Percentiles rank a stretch among this genome's conserved stretches.
Conservation (phyloP, 2,113 vertebrate species). For the Takifugu flavidus region DNA sequence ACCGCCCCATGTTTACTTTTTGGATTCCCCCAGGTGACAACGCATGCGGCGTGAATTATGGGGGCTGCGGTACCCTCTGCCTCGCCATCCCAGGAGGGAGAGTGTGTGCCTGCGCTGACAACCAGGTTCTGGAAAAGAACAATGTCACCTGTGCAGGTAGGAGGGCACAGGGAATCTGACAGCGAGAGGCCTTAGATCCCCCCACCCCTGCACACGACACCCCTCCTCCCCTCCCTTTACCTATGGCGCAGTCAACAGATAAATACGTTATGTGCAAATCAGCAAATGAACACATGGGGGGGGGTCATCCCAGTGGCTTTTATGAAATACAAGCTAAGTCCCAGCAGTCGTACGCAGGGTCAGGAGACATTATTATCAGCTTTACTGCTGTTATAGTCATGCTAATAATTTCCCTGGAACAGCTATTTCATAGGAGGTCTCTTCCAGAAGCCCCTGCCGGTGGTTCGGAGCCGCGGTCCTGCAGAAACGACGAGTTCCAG, state of each 20-base stretch:
- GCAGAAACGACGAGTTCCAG: slow-evolving; percentile 87
- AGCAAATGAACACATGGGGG: slow-evolving; percentile 39
- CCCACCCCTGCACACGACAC: slow-evolving; percentile 14
- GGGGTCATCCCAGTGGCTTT: slow-evolving; percentile 28
- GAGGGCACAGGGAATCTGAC: slow-evolving; percentile 66
- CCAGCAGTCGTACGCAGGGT: slow-evolving; percentile 31
- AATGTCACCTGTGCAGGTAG: slow-evolving; percentile 91
- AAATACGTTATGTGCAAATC: slow-evolving; percentile 34
- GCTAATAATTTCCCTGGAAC: slow-evolving; percentile 33
- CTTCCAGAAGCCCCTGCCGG: slow-evolving; percentile 71
- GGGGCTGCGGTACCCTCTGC: slow-evolving; percentile 91
- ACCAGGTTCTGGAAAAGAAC: slow-evolving; percentile 91
- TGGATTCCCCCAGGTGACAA: slow-evolving; percentile 85
- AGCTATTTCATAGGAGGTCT: slow-evolving; percentile 21
- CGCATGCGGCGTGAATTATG: slow-evolving; percentile 91
- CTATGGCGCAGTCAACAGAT: slow-evolving; percentile 40
- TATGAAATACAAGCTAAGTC: slow-evolving; percentile 26
- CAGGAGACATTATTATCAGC: slow-evolving; percentile 40
- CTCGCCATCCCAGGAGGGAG: slow-evolving; percentile 91
- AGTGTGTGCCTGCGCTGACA: slow-evolving; percentile 96
- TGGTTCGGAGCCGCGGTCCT: slow-evolving; percentile 73
- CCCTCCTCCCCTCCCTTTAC: neutral
- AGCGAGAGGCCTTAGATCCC: slow-evolving; percentile 33
- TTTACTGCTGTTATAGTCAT: slow-evolving; percentile 32
- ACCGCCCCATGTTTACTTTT: slow-evolving; percentile 49